phyloP scores from a whole-genome alignment of 2,113 vertebrate species.

The Piprites chloris region DNA sequence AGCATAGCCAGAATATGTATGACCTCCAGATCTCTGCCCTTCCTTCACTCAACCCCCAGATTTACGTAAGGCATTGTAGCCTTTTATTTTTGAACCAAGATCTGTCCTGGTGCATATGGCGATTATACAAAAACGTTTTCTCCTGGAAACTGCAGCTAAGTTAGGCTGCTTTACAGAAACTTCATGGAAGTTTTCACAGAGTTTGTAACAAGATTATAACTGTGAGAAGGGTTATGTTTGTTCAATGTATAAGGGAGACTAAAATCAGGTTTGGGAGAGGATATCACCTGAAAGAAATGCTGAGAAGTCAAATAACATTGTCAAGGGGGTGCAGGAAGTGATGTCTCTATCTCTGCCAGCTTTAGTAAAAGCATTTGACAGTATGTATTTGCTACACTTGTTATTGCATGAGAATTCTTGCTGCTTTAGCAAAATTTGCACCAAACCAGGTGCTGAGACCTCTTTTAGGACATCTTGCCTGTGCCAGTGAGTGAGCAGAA shows the following conservation, averaged over 20 bases:
- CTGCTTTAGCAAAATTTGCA: background rate
- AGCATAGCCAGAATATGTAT: conserved; percentile 27
- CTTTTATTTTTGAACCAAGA: conserved; percentile 44
- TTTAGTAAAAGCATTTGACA: background rate
- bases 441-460: background rate
- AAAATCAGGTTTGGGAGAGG: background rate
- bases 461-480: background rate
- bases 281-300: background rate
- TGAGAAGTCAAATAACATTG: background rate
- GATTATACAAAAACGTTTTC: background rate
- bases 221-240: background rate
- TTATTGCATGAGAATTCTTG: background rate
- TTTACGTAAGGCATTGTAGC: conserved; percentile 28
- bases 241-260: background rate
- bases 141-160: background rate
- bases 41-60: conserved; percentile 36
- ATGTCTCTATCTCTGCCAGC: background rate
- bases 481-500: background rate
- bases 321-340: background rate
- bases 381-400: background rate
- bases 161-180: background rate
- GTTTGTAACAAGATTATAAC: background rate
- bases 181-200: background rate
- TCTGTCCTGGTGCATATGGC: background rate
- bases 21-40: conserved; percentile 41